phyloP scores from a whole-genome alignment of 2,113 vertebrate species.

The Empidonax alnorum region DNA sequence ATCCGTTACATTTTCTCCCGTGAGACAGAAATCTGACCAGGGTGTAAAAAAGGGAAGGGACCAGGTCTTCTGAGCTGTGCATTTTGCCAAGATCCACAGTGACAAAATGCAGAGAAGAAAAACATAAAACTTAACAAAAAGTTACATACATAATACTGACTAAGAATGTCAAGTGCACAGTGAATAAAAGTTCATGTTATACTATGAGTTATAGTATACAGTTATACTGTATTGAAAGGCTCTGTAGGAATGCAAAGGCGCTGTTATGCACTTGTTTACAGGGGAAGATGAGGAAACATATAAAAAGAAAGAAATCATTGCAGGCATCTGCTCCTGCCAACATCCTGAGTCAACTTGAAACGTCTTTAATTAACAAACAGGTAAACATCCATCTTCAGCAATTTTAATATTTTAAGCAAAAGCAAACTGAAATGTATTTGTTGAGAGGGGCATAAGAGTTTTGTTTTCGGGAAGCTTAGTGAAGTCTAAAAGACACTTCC shows the following conservation, averaged over 20 bases:
- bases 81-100: background rate
- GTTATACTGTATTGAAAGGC: background rate
- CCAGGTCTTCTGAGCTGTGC: background rate
- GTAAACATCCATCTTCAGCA: constrained; percentile 13
- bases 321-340: constrained; percentile 51
- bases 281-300: constrained; percentile 43
- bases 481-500: background rate
- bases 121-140: background rate
- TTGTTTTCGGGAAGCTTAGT: background rate
- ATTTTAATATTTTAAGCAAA: background rate
- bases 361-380: constrained; percentile 64
- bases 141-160: background rate
- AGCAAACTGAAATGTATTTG: background rate
- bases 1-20: background rate
- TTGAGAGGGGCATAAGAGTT: background rate
- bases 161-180: background rate
- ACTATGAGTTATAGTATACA: background rate
- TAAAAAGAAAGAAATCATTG: constrained; percentile 61
- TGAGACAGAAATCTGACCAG: background rate
- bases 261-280: constrained; percentile 6
- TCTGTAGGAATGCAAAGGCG: background rate
- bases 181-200: background rate
- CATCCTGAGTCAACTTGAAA: constrained; percentile 60
- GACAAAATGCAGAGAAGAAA: background rate
- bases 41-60: background rate